These are phyloP conservation scores for Apodemus sylvaticus DNA, from an alignment of 2,113 vertebrate genomes.

Conservation along the genomic window DNA sequence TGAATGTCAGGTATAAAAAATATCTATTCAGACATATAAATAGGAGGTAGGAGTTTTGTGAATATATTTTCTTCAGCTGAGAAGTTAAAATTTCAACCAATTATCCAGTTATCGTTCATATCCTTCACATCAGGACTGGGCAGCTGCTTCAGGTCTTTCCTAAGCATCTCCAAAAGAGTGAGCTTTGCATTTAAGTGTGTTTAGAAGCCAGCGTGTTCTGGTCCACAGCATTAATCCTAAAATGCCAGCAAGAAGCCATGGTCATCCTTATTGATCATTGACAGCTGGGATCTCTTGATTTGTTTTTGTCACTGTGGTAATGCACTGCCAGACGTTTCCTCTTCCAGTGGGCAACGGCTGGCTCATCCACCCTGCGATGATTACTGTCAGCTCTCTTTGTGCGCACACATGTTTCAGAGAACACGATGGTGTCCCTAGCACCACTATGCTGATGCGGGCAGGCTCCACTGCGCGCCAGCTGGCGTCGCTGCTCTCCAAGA, in stretches of 20 bases:
- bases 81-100: background rate
- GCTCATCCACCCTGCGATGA: background rate
- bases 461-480: slow-evolving; percentile 55
- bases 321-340: background rate
- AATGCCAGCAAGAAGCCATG: background rate
- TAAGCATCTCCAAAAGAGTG: background rate
- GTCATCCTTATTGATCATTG: background rate
- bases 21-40: background rate
- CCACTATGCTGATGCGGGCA: slow-evolving; percentile 67
- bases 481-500: slow-evolving; percentile 57
- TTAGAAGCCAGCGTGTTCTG: background rate
- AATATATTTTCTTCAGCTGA: background rate
- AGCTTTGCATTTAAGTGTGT: slow-evolving; percentile 33
- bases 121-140: background rate
- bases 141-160: background rate
- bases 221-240: background rate
- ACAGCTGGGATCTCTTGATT: background rate
- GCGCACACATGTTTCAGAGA: slow-evolving; percentile 44
- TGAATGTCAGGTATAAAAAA: background rate
- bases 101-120: background rate
- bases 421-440: slow-evolving; percentile 55
- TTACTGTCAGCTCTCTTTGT: slow-evolving; percentile 43
- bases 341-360: too few species aligned
- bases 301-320: background rate
- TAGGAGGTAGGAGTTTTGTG: background rate